Conservation (phyloP, 2,888 invertebrate species). For the Trachelus iudaicus region DNA sequence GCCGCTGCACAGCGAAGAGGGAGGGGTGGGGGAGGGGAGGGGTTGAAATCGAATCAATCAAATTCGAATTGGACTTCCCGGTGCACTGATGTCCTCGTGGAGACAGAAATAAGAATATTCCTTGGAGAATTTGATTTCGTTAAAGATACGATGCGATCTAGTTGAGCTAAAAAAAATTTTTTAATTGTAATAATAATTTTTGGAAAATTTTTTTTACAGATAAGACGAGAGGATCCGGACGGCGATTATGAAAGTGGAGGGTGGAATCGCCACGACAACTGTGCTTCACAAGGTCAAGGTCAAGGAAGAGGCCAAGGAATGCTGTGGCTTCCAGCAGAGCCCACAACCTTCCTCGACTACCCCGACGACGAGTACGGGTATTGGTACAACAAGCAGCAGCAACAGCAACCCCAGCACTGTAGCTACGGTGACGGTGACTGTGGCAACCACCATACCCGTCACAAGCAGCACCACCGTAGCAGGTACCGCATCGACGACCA, state of each 20-base stretch:
- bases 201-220: too few species aligned
- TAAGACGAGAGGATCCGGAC: slow-evolving; percentile 4
- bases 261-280: slow-evolving; percentile 40
- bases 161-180: too few species aligned
- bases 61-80: slow-evolving; percentile 39
- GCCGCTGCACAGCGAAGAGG: slow-evolving; percentile 17
- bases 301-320: slow-evolving; percentile 61
- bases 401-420: not conserved
- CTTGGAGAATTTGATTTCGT: too few species aligned
- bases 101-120: too few species aligned
- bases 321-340: slow-evolving; percentile 43
- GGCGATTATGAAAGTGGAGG: slow-evolving; percentile 59
- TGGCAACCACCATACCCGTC: not conserved
- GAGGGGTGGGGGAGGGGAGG: not conserved
- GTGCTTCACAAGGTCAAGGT: slow-evolving; percentile 58
- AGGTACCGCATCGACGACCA: slow-evolving; percentile 16
- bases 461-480: not conserved
- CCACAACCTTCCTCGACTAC: slow-evolving; percentile 31
- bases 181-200: too few species aligned
- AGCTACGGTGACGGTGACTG: not conserved
- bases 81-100: too few species aligned
- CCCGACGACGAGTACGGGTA: slow-evolving; percentile 10
- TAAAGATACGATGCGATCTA: too few species aligned
- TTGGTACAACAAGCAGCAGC: not conserved
- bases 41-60: slow-evolving; percentile 53